A percentile compares a stretch with the other conserved stretches of the same genome.
phyloP scores from a whole-genome alignment of 2,888 invertebrate genomes.

The Margaritifera margaritifera region DNA sequence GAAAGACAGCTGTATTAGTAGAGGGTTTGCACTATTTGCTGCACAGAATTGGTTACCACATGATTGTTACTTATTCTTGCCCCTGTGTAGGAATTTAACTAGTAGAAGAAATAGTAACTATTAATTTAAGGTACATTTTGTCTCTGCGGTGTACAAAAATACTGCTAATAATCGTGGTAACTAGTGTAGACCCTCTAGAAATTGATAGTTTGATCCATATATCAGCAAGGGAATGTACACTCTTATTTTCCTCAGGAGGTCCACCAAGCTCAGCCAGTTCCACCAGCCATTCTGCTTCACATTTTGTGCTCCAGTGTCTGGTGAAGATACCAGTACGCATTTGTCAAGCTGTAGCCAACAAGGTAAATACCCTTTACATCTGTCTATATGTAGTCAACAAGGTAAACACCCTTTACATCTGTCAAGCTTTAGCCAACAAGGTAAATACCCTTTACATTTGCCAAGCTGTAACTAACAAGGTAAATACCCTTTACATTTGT shows the following conservation, averaged over 20 bases:
- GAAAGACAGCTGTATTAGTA: no score
- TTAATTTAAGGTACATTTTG: no score
- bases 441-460: constrained; percentile 22
- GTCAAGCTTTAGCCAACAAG: constrained; percentile 51
- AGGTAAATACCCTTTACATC: constrained; percentile 34
- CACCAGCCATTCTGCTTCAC: constrained; percentile 28
- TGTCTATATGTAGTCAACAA: background rate
- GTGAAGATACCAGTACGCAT: constrained; percentile 49
- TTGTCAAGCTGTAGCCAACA: constrained; percentile 47
- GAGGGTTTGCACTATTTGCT: no score
- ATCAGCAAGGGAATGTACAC: no score
- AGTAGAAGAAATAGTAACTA: no score
- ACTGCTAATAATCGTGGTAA: no score
- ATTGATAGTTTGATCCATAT: no score
- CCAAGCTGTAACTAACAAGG: background rate
- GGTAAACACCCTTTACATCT: constrained; percentile 7
- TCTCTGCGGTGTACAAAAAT: no score
- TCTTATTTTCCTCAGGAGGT: constrained; percentile 8
- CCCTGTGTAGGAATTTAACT: no score
- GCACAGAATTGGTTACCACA: no score
- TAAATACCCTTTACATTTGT: constrained; percentile 23
- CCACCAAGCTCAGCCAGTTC: constrained; percentile 3
- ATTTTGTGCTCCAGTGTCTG: constrained; percentile 59
- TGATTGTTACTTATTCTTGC: no score
- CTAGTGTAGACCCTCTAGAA: no score